phyloP scores from a whole-genome alignment of 2,888 invertebrate genomes.

The Mythimna impura region DNA sequence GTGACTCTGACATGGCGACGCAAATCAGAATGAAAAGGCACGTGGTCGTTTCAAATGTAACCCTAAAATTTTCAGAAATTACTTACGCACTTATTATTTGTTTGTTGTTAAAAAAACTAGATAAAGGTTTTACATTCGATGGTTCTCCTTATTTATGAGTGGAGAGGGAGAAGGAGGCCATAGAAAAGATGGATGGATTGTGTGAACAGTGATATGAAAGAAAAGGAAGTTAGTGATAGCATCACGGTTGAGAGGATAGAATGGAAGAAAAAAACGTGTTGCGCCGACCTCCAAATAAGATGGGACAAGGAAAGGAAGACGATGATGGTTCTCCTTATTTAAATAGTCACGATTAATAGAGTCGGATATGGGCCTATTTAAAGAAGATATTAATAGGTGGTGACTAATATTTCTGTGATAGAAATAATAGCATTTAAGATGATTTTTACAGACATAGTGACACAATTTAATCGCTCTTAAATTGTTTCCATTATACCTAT shows the following conservation, averaged over 20 bases:
- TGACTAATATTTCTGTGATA: neutral
- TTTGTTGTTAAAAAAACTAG: neutral
- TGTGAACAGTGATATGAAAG: no score
- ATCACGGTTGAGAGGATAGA: no score
- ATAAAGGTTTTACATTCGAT: neutral
- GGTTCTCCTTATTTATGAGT: no score
- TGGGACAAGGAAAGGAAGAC: no score
- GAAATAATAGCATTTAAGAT: no score
- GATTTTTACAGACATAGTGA: neutral
- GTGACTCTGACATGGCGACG: constrained; percentile 52
- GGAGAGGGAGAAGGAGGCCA: no score
- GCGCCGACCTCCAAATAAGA: no score
- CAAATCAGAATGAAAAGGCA: constrained; percentile 54
- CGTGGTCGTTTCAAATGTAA: constrained; percentile 38
- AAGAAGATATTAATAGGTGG: neutral
- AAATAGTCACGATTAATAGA: neutral
- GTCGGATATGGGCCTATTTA: neutral
- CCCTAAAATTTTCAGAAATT: constrained; percentile 20
- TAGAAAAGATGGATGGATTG: no score
- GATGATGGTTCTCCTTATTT: no score
- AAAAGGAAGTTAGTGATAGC: no score
- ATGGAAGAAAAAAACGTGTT: no score
- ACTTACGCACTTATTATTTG: neutral
- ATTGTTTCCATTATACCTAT: constrained; percentile 31
- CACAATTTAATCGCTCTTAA: constrained; percentile 20